These are phyloP conservation scores for Peromyscus leucopus DNA, from an alignment of 2,113 vertebrate species.

Conservation along the genomic window DNA sequence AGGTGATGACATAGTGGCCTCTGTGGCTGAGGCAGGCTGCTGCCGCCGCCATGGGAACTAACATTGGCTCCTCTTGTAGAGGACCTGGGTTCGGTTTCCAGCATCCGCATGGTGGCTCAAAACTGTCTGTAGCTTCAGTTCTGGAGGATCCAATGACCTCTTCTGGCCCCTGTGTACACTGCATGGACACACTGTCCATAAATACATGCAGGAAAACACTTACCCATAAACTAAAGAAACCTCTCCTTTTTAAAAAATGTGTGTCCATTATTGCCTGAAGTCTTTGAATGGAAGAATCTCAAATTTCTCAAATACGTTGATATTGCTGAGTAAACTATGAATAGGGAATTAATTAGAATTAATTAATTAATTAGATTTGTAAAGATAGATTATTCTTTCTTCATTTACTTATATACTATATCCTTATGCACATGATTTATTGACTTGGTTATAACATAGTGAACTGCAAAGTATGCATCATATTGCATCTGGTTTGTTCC, in stretches of 20 bases:
- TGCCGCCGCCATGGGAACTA: neutral
- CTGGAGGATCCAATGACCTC: neutral
- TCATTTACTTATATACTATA: neutral
- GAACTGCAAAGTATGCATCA: neutral
- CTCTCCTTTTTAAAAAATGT: neutral
- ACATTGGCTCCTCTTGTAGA: neutral
- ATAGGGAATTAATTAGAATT: neutral
- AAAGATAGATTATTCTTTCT: neutral
- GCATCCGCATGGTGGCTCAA: neutral
- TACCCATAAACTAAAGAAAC: neutral
- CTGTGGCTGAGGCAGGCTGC: neutral
- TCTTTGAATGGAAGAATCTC: neutral
- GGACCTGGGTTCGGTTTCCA: neutral
- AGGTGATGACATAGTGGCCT: neutral
- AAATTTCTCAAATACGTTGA: slow-evolving; percentile 17
- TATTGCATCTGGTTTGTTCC: neutral
- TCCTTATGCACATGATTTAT: neutral
- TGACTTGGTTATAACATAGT: slow-evolving; percentile 11
- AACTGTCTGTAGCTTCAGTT: neutral
- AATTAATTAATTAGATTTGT: neutral
- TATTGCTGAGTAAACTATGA: slow-evolving; percentile 7
- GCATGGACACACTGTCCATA: neutral
- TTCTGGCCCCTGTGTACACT: neutral
- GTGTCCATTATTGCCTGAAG: slow-evolving; percentile 9
- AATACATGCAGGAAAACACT: neutral